Conservation (phyloP, 2,113 vertebrate species). For the Myrmophylax atrothorax region DNA sequence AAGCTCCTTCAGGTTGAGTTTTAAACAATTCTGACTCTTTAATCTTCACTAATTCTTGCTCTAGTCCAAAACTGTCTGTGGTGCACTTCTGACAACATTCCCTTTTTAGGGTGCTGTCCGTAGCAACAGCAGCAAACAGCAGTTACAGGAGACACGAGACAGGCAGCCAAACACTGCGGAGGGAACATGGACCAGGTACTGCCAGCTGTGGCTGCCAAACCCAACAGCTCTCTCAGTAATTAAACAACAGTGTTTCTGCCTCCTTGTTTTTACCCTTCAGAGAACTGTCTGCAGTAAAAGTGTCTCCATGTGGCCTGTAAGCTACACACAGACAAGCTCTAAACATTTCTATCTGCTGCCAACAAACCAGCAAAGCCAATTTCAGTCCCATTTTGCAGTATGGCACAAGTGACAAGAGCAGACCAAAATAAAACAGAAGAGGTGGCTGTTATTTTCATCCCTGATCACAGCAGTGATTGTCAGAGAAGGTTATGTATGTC, state of each 20-base stretch:
- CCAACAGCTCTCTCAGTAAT: constrained; percentile 27
- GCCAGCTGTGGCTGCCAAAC: neutral
- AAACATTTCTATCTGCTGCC: neutral
- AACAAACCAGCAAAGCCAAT: neutral
- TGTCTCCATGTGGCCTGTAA: constrained; percentile 9
- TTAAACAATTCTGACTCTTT: neutral
- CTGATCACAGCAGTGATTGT: neutral
- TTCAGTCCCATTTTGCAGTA: constrained; percentile 29
- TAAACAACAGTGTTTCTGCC: constrained; percentile 20
- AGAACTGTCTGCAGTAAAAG: constrained; percentile 30
- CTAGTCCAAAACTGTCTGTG: neutral
- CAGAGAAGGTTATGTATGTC: neutral
- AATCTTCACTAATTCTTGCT: neutral
- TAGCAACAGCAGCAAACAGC: constrained; percentile 3
- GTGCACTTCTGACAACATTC: neutral
- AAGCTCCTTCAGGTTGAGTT: neutral
- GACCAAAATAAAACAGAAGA: neutral
- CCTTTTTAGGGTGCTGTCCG: neutral
- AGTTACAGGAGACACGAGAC: neutral
- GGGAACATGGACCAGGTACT: neutral
- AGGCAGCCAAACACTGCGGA: neutral
- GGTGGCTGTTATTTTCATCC: neutral
- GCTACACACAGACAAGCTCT: constrained; percentile 19
- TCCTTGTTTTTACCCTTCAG: constrained; percentile 15
- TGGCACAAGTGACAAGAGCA: constrained; percentile 15